Conservation (phyloP, 2,797 vertebrate species). For the Rhinogobio ventralis region DNA sequence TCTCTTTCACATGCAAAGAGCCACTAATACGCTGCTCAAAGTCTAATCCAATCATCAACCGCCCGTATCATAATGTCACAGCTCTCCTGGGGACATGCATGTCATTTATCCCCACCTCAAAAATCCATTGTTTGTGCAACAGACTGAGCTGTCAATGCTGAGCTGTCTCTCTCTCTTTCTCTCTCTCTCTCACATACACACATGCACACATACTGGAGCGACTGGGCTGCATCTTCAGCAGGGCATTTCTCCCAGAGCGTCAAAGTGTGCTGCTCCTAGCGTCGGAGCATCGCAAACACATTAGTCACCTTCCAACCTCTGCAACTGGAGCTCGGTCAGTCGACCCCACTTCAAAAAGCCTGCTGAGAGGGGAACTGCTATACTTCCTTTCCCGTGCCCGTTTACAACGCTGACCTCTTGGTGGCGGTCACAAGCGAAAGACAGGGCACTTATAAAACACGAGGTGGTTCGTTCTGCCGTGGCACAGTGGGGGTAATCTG, state of each 20-base stretch:
- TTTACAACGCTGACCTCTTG: conserved; percentile 53
- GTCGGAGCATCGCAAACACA: conserved; percentile 74
- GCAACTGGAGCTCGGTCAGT: conserved; percentile 41
- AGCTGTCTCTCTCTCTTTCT: conserved; percentile 9
- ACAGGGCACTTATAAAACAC: conserved; percentile 46
- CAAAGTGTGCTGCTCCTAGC: conserved; percentile 78
- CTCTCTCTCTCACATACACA: conserved; percentile 1
- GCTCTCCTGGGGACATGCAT: conserved; percentile 42
- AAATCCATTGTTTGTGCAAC: conserved; percentile 37
- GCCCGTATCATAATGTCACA: conserved; percentile 38
- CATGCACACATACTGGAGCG: background rate
- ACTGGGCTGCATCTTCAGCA: conserved; percentile 68
- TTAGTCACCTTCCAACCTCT: conserved; percentile 80
- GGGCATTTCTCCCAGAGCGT: conserved; percentile 63
- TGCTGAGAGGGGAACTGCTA: conserved; percentile 11
- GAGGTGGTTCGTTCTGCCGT: conserved; percentile 61
- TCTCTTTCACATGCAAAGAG: conserved; percentile 21
- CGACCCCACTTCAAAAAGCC: conserved; percentile 34
- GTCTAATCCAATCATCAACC: conserved; percentile 47
- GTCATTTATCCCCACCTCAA: conserved; percentile 22
- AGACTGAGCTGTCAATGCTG: conserved; percentile 20
- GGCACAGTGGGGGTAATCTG: conserved; percentile 68
- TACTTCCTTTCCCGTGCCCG: conserved; percentile 10
- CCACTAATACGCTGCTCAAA: conserved; percentile 29
- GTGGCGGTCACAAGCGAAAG: conserved; percentile 47